These are phyloP conservation scores for Thalassarche chlororhynchos DNA, from an alignment of 2,113 vertebrate genomes.

Conservation along the genomic window DNA sequence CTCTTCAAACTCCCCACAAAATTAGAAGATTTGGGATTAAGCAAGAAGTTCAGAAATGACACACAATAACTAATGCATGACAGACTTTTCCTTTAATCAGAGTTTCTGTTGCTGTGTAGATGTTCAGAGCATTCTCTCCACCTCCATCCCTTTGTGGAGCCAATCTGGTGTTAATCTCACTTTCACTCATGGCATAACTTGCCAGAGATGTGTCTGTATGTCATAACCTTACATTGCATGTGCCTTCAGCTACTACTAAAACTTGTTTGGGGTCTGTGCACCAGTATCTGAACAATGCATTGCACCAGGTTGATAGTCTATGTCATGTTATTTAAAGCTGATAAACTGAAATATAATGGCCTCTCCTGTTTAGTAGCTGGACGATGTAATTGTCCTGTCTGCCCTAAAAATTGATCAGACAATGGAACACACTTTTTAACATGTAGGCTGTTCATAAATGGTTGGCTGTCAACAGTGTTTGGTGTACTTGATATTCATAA, in stretches of 20 bases:
- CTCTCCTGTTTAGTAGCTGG: not conserved
- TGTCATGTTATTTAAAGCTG: not conserved
- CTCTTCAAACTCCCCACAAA: not conserved
- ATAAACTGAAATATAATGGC: not conserved
- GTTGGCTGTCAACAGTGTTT: not conserved
- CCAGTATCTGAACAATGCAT: not conserved
- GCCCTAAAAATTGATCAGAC: not conserved
- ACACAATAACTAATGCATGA: not conserved
- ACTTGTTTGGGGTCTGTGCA: not conserved
- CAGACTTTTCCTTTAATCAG: not conserved
- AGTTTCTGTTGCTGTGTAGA: not conserved
- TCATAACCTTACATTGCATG: not conserved
- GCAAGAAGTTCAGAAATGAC: not conserved
- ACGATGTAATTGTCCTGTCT: conserved; percentile 8
- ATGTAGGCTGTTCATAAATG: not conserved
- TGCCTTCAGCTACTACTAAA: not conserved
- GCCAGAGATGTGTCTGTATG: not conserved
- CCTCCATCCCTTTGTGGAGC: not conserved
- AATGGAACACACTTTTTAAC: not conserved
- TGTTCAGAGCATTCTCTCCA: not conserved
- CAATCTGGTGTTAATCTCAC: not conserved
- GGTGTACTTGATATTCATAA: not conserved
- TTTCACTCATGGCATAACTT: not conserved
- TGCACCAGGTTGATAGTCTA: not conserved
- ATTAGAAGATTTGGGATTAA: not conserved